Percentiles rank a stretch among this genome's conserved stretches.
Conservation (phyloP, 53 echinoderm and acorn worm genomes). For the Arbacia lixula region DNA sequence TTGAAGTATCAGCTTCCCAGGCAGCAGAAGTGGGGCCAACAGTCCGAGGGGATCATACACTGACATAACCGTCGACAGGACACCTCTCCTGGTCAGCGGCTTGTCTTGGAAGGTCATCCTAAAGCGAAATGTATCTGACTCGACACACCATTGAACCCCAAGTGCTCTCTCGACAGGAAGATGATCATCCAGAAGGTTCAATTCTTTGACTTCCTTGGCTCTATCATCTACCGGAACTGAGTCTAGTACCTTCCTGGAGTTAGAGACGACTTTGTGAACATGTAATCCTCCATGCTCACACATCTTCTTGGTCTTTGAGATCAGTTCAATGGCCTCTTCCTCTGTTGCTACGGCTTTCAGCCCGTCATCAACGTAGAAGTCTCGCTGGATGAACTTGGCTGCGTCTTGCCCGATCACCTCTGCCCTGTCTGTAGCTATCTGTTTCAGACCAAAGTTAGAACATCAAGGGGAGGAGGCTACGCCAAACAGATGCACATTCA, state of each 20-base stretch:
- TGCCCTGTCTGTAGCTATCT: conserved; percentile 51
- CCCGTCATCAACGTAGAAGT: conserved; percentile 74
- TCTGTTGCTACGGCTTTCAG: conserved; percentile 55
- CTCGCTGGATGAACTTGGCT: conserved; percentile 31
- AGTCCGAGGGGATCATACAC: conserved; percentile 71
- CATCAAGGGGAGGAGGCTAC: conserved; percentile 61
- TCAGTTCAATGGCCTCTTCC: conserved; percentile 59
- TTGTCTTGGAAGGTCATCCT: conserved; percentile 63
- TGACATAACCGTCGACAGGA: conserved; percentile 66
- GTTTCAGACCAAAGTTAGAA: conserved; percentile 59
- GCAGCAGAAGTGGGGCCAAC: conserved; percentile 40
- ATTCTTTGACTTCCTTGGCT: conserved; percentile 47
- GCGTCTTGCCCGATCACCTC: conserved; percentile 53
- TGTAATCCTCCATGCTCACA: conserved; percentile 49
- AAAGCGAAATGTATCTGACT: conserved; percentile 70
- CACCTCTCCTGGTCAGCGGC: conserved; percentile 66
- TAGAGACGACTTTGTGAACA: conserved; percentile 67
- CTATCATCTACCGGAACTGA: conserved; percentile 58
- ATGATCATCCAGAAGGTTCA: conserved; percentile 59
- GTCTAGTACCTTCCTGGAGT: conserved; percentile 54
- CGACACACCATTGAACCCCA: conserved; percentile 70
- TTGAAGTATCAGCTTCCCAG: conserved; percentile 60
- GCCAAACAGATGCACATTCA: conserved; percentile 68
- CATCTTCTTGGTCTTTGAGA: conserved; percentile 39
- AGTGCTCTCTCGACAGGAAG: conserved; percentile 62